These are phyloP conservation scores for Ligdia adustata DNA, from an alignment of 2,888 invertebrate species.

Conservation along the genomic window DNA sequence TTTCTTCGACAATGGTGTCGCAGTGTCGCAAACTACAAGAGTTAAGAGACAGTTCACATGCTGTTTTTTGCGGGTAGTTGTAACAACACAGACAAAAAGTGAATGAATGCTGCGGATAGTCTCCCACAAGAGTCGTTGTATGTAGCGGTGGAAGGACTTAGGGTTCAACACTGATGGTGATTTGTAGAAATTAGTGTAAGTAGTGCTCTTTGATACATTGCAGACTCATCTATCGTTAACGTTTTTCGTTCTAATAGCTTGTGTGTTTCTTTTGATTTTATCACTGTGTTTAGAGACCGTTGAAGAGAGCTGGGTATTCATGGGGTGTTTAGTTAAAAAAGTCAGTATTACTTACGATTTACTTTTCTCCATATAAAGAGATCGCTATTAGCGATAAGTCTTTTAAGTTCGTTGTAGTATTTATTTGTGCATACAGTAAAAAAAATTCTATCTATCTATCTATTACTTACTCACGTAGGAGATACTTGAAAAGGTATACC, in stretches of 20 bases:
- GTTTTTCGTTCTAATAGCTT: too few relatives aligned
- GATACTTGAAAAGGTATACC: not conserved
- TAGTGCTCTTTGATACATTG: conserved; percentile 1
- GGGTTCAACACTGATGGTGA: conserved; percentile 14
- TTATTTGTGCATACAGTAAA: too few relatives aligned
- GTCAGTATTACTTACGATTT: too few relatives aligned
- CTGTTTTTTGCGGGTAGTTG: conserved; percentile 51
- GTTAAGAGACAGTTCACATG: conserved; percentile 61
- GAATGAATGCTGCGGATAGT: conserved; percentile 48
- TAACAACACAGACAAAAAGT: conserved; percentile 52
- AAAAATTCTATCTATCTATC: too few relatives aligned
- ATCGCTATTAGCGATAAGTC: too few relatives aligned
- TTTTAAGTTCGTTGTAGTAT: too few relatives aligned
- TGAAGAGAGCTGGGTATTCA: too few relatives aligned
- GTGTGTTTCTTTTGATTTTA: too few relatives aligned
- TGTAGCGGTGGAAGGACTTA: conserved; percentile 39
- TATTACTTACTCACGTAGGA: not conserved
- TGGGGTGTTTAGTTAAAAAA: too few relatives aligned
- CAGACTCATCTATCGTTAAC: too few relatives aligned
- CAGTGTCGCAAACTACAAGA: conserved; percentile 62
- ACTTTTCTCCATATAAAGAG: too few relatives aligned
- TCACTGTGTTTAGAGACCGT: too few relatives aligned
- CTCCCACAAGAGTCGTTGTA: conserved; percentile 42
- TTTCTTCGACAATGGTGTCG: conserved; percentile 60
- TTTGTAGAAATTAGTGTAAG: conserved; percentile 6